These are phyloP conservation scores for Dicerorhinus sumatrensis DNA, from an alignment of 2,113 vertebrate genomes.

Conservation along the genomic window DNA sequence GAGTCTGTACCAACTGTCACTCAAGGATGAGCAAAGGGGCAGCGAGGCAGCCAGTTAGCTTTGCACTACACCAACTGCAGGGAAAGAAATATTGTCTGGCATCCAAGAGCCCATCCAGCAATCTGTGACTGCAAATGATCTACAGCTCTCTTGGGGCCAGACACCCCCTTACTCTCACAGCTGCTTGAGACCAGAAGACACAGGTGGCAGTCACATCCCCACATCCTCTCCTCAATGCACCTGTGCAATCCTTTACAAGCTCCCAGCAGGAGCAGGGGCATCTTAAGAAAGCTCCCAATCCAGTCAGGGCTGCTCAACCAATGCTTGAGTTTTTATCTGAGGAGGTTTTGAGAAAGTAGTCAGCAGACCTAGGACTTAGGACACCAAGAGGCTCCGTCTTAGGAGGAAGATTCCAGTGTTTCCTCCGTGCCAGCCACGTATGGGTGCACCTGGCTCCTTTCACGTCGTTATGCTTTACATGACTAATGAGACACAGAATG, in stretches of 20 bases:
- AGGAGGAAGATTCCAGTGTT: slow-evolving; percentile 16
- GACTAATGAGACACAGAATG: slow-evolving; percentile 24
- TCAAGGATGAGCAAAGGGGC: slow-evolving; percentile 69
- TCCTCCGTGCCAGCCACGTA: neutral
- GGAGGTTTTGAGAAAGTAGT: neutral
- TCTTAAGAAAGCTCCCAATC: slow-evolving; percentile 54
- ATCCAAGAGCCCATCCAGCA: slow-evolving; percentile 49
- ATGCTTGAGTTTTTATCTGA: slow-evolving; percentile 20
- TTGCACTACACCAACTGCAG: slow-evolving; percentile 60
- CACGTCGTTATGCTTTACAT: neutral
- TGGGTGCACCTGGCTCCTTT: slow-evolving; percentile 2
- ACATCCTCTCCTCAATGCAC: slow-evolving; percentile 72
- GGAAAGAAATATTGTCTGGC: slow-evolving; percentile 58
- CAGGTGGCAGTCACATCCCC: slow-evolving; percentile 79
- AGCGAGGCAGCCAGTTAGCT: slow-evolving; percentile 71
- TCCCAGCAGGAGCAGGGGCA: slow-evolving; percentile 70
- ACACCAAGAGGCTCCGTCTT: neutral
- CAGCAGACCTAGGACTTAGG: neutral
- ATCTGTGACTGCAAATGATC: slow-evolving; percentile 76
- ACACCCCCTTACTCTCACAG: slow-evolving; percentile 57
- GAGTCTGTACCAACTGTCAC: slow-evolving; percentile 71
- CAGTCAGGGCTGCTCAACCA: neutral
- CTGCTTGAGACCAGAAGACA: slow-evolving; percentile 82
- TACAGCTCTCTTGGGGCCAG: slow-evolving; percentile 72
- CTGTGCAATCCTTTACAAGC: slow-evolving; percentile 69